Evolutionary conservation across 2,113 vertebrate species (phyloP).

Genomic region (Spilogale gracilis): DNA sequence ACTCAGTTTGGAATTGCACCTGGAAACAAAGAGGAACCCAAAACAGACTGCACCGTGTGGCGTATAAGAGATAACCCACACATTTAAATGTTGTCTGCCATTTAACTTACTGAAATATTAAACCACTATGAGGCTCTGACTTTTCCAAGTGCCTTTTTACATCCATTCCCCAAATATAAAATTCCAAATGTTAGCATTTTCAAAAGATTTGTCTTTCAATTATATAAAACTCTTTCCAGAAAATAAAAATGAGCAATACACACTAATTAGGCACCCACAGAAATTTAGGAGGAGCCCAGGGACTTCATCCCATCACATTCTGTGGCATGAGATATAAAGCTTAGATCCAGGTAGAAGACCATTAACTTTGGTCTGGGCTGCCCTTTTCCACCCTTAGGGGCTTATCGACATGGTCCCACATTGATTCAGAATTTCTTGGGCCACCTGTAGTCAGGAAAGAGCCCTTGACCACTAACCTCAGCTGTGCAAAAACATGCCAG

Average conservation of each 20-base stretch:
- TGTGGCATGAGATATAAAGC: neutral
- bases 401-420: neutral
- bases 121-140: neutral
- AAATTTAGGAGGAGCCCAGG: neutral
- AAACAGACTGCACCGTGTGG: neutral
- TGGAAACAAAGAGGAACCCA: neutral
- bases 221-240: neutral
- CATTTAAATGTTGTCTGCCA: neutral
- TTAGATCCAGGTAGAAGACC: neutral
- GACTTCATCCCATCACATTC: neutral
- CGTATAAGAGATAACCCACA: neutral
- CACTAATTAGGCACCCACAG: neutral
- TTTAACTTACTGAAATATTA: neutral
- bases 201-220: neutral
- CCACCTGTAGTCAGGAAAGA: neutral
- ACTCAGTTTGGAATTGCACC: neutral
- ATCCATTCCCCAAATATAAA: neutral
- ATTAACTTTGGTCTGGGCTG: neutral
- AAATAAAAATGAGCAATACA: slow-evolving; percentile 16
- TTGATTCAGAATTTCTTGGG: neutral
- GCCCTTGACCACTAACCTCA: neutral
- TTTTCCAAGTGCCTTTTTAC: neutral
- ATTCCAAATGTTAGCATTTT: neutral
- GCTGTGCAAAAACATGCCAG: neutral
- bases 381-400: neutral